Conservation (phyloP, 2,888 invertebrate species). For the Pantelozetes paolii region DNA sequence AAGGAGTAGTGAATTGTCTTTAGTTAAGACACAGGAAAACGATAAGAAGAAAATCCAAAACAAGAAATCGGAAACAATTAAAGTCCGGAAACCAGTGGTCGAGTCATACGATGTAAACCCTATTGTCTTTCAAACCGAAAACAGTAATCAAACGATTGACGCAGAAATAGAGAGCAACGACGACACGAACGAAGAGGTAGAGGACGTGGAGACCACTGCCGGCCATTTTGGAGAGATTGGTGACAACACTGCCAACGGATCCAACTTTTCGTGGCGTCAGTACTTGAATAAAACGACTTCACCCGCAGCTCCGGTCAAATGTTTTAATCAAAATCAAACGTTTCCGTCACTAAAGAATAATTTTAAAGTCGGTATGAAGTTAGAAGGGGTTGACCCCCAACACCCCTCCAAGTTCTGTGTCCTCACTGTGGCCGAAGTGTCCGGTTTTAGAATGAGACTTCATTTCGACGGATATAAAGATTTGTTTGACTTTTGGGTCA, state of each 20-base stretch:
- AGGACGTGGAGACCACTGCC: slow-evolving; percentile 49
- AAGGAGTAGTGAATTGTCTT: not conserved
- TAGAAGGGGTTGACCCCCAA: slow-evolving; percentile 89
- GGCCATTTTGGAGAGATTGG: slow-evolving; percentile 39
- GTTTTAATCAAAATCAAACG: slow-evolving; percentile 54
- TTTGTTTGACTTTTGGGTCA: slow-evolving; percentile 87
- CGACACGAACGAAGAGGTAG: slow-evolving; percentile 42
- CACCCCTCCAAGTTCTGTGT: slow-evolving; percentile 86
- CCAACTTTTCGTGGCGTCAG: slow-evolving; percentile 68
- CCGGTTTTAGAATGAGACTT: slow-evolving; percentile 75
- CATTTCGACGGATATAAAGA: slow-evolving; percentile 88
- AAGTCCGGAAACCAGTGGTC: not conserved
- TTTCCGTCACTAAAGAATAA: slow-evolving; percentile 44
- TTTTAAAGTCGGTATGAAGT: slow-evolving; percentile 68
- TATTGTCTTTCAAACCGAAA: slow-evolving; percentile 1
- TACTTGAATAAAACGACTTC: slow-evolving; percentile 70
- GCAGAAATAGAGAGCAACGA: not conserved
- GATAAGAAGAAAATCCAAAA: not conserved
- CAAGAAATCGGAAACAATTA: slow-evolving; percentile 2
- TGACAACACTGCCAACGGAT: slow-evolving; percentile 57
- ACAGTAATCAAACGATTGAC: slow-evolving; percentile 11
- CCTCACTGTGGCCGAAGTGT: slow-evolving; percentile 63
- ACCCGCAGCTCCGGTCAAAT: slow-evolving; percentile 68
- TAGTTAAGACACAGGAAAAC: not conserved
- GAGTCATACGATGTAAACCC: not conserved